These are phyloP conservation scores for Dynastes grantii DNA, from an alignment of 2,888 invertebrate species.

Conservation along the genomic window DNA sequence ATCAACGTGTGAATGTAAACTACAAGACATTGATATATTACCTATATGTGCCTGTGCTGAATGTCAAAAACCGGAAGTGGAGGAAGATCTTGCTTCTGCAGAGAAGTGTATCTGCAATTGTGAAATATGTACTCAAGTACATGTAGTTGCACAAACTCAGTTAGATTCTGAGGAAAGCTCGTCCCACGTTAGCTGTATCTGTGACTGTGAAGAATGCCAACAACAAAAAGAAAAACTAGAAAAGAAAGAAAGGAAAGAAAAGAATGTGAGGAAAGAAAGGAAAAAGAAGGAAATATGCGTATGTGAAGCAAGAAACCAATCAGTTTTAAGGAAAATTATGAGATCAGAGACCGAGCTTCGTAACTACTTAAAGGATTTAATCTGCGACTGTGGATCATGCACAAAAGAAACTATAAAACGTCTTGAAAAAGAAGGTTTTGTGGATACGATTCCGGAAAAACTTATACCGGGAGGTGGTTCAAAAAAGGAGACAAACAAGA, in stretches of 20 bases:
- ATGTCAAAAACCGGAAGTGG: not conserved
- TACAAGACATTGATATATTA: not conserved
- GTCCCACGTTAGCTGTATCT: constrained; percentile 2
- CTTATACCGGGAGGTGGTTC: not conserved
- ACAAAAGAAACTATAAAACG: not conserved
- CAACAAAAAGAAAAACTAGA: not conserved
- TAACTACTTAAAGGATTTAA: not conserved
- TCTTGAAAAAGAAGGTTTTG: not conserved
- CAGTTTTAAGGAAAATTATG: too few relatives aligned
- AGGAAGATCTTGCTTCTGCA: not conserved
- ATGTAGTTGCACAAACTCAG: not conserved
- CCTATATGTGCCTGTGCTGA: constrained; percentile 18
- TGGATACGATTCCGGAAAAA: constrained; percentile 1
- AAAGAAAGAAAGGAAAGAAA: not conserved
- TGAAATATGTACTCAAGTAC: not conserved
- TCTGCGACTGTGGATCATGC: constrained; percentile 8
- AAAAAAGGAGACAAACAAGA: not conserved
- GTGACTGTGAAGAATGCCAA: constrained; percentile 29
- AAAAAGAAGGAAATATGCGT: not conserved
- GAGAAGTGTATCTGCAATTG: constrained; percentile 26
- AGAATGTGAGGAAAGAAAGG: not conserved
- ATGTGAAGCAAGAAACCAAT: not conserved
- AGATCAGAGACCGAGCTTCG: too few relatives aligned
- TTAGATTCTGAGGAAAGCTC: not conserved
- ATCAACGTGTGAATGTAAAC: constrained; percentile 4